Conservation (phyloP, 2,113 vertebrate genomes). For the Sclerurus mexicanus region DNA sequence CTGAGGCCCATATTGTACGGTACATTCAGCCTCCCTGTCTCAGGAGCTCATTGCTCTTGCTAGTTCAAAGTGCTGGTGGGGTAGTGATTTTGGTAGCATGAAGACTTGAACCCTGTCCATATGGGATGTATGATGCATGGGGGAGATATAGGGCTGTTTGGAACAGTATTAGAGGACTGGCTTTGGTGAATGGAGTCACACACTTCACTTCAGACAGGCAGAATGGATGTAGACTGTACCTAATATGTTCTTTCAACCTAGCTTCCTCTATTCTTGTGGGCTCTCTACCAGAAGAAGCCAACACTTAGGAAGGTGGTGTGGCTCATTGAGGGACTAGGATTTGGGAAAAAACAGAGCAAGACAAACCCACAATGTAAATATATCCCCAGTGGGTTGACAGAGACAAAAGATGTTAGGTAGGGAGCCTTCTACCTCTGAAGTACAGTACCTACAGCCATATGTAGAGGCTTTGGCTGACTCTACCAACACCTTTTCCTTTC, state of each 20-base stretch:
- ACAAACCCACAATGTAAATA: background rate
- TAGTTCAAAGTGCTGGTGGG: background rate
- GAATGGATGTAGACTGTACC: background rate
- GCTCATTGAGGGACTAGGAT: background rate
- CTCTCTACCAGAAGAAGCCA: background rate
- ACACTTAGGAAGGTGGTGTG: background rate
- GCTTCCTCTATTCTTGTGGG: background rate
- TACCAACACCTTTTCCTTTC: background rate
- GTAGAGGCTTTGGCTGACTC: background rate
- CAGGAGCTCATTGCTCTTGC: background rate
- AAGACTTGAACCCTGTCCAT: fast-evolving
- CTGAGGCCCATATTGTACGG: fast-evolving
- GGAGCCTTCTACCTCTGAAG: background rate
- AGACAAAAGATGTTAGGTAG: background rate
- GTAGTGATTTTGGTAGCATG: background rate
- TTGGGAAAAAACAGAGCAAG: background rate
- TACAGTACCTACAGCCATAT: background rate
- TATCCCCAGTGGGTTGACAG: background rate
- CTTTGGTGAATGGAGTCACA: background rate
- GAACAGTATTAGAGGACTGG: background rate
- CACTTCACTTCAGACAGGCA: background rate
- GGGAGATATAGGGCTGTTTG: background rate
- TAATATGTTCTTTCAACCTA: background rate
- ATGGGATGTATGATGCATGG: background rate
- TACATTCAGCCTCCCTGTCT: background rate